phyloP scores from a whole-genome alignment of 2,113 vertebrate species.

The Pygathrix nemaeus region DNA sequence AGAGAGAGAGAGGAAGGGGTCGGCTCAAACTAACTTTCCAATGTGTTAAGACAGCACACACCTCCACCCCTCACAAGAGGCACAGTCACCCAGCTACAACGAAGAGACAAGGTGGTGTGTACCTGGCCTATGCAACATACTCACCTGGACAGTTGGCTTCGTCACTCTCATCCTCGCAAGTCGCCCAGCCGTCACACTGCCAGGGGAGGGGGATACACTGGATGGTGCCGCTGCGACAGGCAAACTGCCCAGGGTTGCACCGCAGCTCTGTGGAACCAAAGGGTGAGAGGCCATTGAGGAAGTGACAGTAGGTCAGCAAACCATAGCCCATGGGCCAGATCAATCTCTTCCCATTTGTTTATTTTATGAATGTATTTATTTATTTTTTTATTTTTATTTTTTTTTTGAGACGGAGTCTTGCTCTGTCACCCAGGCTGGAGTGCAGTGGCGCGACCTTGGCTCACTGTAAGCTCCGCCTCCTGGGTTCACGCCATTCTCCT shows the following conservation, averaged over 20 bases:
- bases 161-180: slow-evolving; percentile 97
- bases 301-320: background rate
- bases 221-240: slow-evolving; percentile 95
- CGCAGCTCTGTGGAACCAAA: slow-evolving; percentile 89
- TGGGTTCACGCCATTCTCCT: no score
- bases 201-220: slow-evolving; percentile 96
- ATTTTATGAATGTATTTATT: no score
- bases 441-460: no score
- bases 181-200: slow-evolving; percentile 97
- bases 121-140: slow-evolving; percentile 39
- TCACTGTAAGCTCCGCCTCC: no score
- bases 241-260: slow-evolving; percentile 94
- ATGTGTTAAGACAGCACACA: background rate
- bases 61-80: background rate
- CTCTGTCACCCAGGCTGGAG: no score
- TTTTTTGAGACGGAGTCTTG: no score
- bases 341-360: background rate
- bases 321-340: accelerated
- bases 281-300: slow-evolving; percentile 39
- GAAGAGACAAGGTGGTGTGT: accelerated
- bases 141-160: slow-evolving; percentile 95
- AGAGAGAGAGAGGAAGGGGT: background rate
- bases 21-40: background rate
- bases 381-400: no score
- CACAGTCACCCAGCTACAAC: background rate